Percentiles rank a stretch among this genome's conserved stretches.
Conservation (phyloP, 2,888 invertebrate species). For the Drosophila macrospina region DNA sequence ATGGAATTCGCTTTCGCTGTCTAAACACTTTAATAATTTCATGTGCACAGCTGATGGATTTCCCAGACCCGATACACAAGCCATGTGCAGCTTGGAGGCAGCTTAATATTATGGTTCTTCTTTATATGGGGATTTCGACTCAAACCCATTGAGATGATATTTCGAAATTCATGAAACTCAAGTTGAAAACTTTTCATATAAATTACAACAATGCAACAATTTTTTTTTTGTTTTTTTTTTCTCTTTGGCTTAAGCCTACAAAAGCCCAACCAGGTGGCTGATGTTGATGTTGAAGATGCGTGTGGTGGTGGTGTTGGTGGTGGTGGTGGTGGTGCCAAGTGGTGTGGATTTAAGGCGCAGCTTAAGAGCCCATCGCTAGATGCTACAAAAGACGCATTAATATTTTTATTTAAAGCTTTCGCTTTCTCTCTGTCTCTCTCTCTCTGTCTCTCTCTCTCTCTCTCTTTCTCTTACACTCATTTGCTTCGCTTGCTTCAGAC, state of each 20-base stretch:
- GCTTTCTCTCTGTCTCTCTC: constrained; percentile 19
- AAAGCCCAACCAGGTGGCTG: constrained; percentile 32
- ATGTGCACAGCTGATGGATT: constrained; percentile 24
- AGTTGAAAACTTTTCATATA: constrained; percentile 71
- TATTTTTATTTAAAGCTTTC: constrained; percentile 74
- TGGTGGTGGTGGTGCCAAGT: neutral
- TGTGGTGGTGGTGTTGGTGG: too few species aligned
- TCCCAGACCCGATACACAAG: constrained; percentile 1
- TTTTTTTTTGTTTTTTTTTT: too few species aligned
- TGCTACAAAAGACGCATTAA: constrained; percentile 49
- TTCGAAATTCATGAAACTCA: constrained; percentile 34
- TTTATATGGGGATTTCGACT: constrained; percentile 1
- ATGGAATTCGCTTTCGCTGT: too few species aligned
- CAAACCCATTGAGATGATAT: constrained; percentile 19
- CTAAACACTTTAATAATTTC: too few species aligned
- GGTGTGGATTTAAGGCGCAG: constrained; percentile 20
- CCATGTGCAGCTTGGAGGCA: constrained; percentile 7
- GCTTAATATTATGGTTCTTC: constrained; percentile 17
- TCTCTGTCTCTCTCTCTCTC: neutral
- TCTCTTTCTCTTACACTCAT: neutral
- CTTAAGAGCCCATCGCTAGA: constrained; percentile 43
- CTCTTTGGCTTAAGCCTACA: constrained; percentile 45
- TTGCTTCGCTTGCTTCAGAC: neutral
- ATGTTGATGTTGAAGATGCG: neutral
- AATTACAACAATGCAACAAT: constrained; percentile 73